These are phyloP conservation scores for Malurus alboscapulatus DNA, from an alignment of 2,113 vertebrate genomes.

Conservation along the genomic window DNA sequence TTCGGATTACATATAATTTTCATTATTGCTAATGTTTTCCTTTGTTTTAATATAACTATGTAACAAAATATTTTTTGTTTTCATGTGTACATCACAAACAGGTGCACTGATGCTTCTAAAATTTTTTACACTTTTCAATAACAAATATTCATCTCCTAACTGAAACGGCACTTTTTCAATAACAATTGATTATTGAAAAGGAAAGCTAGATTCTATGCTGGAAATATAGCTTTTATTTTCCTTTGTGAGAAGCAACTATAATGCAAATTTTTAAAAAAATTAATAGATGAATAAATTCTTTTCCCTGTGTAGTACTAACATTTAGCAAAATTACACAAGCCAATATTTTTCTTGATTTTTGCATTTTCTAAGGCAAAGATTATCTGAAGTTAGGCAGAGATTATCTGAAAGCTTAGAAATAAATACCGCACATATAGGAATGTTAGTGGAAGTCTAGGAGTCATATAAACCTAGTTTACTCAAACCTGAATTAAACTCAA, in stretches of 20 bases:
- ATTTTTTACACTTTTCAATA: not conserved
- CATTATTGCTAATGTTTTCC: not conserved
- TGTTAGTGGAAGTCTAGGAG: not conserved
- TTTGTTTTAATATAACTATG: not conserved
- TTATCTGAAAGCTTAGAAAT: not conserved
- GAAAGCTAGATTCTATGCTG: not conserved
- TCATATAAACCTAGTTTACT: not conserved
- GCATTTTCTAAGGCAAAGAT: not conserved
- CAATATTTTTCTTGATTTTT: not conserved
- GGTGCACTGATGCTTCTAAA: not conserved
- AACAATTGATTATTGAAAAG: too few species aligned
- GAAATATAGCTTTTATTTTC: not conserved
- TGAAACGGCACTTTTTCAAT: not conserved
- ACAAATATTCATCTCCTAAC: not conserved
- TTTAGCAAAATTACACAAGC: not conserved
- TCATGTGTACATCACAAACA: not conserved
- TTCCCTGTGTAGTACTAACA: not conserved
- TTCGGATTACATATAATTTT: not conserved
- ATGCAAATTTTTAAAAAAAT: not conserved
- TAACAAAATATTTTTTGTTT: not conserved
- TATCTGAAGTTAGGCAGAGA: not conserved
- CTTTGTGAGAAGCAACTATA: not conserved
- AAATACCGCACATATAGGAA: not conserved
- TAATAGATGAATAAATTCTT: not conserved
- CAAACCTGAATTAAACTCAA: not conserved